phyloP scores from a whole-genome alignment of 2,888 invertebrate species.

The Cephus spinipes region DNA sequence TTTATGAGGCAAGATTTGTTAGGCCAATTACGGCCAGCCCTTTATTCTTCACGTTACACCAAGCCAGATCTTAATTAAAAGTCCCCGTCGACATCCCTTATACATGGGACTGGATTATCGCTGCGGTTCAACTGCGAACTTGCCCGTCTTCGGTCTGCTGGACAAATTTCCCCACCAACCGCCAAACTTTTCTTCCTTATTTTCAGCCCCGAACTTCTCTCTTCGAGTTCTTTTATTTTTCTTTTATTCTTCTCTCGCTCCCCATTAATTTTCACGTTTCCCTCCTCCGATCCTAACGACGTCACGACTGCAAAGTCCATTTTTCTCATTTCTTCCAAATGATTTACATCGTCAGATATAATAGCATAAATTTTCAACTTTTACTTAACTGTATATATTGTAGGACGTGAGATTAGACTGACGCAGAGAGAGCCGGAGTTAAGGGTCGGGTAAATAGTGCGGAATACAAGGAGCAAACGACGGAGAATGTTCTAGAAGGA shows the following conservation, averaged over 20 bases:
- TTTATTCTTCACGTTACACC: not conserved
- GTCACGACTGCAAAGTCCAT: no score
- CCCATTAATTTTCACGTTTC: not conserved
- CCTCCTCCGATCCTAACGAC: not conserved
- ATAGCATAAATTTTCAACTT: not conserved
- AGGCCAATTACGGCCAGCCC: slow-evolving; percentile 43
- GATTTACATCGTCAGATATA: not conserved
- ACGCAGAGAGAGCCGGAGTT: no score
- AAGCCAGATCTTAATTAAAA: not conserved
- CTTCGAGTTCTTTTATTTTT: not conserved
- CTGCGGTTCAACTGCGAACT: not conserved
- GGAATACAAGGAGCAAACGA: no score
- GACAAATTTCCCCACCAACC: not conserved
- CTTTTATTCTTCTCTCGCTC: not conserved
- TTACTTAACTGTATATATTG: no score
- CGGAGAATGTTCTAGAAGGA: no score
- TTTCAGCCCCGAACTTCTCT: not conserved
- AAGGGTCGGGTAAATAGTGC: no score
- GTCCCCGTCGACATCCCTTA: not conserved
- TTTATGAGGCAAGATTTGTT: slow-evolving; percentile 47
- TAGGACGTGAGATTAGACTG: no score
- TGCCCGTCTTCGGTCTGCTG: not conserved
- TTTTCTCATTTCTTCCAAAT: not conserved
- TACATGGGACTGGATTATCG: not conserved
- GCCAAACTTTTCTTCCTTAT: not conserved